Conservation (phyloP, 2,888 invertebrate genomes). For the Pristionchus entomophagus region DNA sequence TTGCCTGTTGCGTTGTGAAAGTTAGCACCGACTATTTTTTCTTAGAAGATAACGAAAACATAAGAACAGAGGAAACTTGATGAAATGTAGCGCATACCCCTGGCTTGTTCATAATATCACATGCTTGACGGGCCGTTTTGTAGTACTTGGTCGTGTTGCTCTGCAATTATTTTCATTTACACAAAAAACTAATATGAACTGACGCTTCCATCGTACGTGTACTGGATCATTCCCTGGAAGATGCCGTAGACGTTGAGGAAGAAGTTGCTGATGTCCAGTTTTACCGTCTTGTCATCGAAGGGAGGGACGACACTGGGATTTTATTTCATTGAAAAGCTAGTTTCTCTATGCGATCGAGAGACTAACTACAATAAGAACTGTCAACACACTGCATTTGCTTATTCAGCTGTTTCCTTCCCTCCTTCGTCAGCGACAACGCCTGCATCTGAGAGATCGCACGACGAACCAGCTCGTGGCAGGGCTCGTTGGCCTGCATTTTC, state of each 20-base stretch:
- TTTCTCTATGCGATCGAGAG: too few relatives aligned
- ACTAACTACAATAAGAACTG: too few relatives aligned
- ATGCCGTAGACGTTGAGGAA: constrained; percentile 65
- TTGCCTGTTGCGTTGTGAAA: too few relatives aligned
- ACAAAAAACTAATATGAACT: not conserved
- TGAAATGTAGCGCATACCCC: too few relatives aligned
- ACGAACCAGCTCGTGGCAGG: constrained; percentile 41
- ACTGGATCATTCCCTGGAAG: constrained; percentile 73
- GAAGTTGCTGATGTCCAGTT: constrained; percentile 66
- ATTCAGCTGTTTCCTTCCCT: constrained; percentile 59
- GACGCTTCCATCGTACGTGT: constrained; percentile 70
- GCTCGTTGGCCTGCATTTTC: not conserved
- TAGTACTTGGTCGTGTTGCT: constrained; percentile 56
- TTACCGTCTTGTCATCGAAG: constrained; percentile 58
- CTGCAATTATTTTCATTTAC: constrained; percentile 26
- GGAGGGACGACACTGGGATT: constrained; percentile 61
- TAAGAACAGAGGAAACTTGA: too few relatives aligned
- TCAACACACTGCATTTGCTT: constrained; percentile 30
- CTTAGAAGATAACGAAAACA: too few relatives aligned
- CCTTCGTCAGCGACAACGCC: constrained; percentile 53
- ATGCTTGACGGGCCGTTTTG: constrained; percentile 57
- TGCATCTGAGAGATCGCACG: constrained; percentile 52
- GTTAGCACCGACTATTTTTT: too few relatives aligned
- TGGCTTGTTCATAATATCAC: constrained; percentile 59
- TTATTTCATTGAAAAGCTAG: not conserved